Conservation (phyloP, 2,113 vertebrate genomes). For the Hyla sarda region DNA sequence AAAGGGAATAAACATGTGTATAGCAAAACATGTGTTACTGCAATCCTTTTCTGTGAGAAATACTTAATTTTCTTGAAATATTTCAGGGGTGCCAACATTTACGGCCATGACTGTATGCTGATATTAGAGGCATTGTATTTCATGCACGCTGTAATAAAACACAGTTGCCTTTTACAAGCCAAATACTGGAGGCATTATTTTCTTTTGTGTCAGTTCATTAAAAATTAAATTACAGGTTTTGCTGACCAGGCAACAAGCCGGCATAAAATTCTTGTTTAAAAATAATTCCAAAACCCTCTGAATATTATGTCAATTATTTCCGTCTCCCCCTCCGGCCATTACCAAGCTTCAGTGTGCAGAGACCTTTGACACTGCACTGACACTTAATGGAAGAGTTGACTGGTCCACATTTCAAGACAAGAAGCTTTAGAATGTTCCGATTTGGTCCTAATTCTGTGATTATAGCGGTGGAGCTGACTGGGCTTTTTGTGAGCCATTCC, state of each 20-base stretch:
- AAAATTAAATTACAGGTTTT: slow-evolving; percentile 41
- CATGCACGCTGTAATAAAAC: too few species aligned
- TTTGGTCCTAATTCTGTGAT: slow-evolving; percentile 30
- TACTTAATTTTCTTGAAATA: too few species aligned
- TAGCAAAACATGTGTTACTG: too few species aligned
- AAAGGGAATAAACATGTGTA: too few species aligned
- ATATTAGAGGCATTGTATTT: not conserved
- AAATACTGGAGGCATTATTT: slow-evolving; percentile 5
- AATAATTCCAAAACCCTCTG: slow-evolving; percentile 21
- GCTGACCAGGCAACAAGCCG: slow-evolving; percentile 45
- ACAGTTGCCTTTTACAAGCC: not conserved
- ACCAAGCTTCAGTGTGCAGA: not conserved
- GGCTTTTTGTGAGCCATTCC: not conserved
- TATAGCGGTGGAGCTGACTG: slow-evolving; percentile 29
- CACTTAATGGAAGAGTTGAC: slow-evolving; percentile 53
- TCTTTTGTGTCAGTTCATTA: slow-evolving; percentile 32
- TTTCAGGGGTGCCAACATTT: too few species aligned
- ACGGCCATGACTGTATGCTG: too few species aligned
- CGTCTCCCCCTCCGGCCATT: slow-evolving; percentile 4
- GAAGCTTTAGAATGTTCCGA: not conserved
- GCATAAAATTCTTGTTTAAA: slow-evolving; percentile 17
- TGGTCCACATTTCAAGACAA: slow-evolving; percentile 38
- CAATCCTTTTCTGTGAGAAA: too few species aligned
- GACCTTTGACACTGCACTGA: slow-evolving; percentile 32
- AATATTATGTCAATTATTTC: slow-evolving; percentile 44